phyloP scores from a whole-genome alignment of 2,113 vertebrate genomes.

The Sorex araneus region DNA sequence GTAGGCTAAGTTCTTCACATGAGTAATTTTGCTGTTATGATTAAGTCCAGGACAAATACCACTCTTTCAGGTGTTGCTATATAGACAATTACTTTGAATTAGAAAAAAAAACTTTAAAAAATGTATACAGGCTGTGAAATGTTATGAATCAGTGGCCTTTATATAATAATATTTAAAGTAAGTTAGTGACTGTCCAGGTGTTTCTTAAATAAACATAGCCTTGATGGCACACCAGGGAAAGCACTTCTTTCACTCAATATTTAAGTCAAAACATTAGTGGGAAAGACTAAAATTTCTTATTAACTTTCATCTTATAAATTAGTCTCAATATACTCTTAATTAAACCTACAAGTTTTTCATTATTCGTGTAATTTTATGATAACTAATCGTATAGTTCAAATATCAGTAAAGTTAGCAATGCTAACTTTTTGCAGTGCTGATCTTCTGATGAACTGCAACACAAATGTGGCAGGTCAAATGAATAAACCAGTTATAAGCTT shows the following conservation, averaged over 20 bases:
- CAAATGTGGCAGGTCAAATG: not conserved
- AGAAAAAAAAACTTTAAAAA: not conserved
- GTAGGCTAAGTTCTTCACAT: not conserved
- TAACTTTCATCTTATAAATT: conserved; percentile 31
- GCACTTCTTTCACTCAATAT: not conserved
- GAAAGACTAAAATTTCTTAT: not conserved
- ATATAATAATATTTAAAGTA: not conserved
- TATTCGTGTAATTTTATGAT: conserved; percentile 22
- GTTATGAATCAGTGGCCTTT: not conserved
- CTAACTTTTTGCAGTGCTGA: not conserved
- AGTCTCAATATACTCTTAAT: not conserved
- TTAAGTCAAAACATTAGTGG: not conserved
- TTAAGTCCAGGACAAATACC: conserved; percentile 21
- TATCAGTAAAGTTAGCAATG: conserved; percentile 14
- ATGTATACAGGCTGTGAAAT: not conserved
- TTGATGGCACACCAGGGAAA: not conserved
- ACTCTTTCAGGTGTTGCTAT: not conserved
- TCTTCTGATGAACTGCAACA: conserved; percentile 35
- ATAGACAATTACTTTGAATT: not conserved
- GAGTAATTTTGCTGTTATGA: conserved; percentile 26
- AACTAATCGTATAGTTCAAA: conserved; percentile 4
- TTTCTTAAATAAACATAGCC: not conserved
- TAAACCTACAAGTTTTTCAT: not conserved
- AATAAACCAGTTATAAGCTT: not conserved
- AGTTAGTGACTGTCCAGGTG: not conserved